These are phyloP conservation scores for Thymelicus sylvestris DNA, from an alignment of 2,888 invertebrate species.

Conservation along the genomic window DNA sequence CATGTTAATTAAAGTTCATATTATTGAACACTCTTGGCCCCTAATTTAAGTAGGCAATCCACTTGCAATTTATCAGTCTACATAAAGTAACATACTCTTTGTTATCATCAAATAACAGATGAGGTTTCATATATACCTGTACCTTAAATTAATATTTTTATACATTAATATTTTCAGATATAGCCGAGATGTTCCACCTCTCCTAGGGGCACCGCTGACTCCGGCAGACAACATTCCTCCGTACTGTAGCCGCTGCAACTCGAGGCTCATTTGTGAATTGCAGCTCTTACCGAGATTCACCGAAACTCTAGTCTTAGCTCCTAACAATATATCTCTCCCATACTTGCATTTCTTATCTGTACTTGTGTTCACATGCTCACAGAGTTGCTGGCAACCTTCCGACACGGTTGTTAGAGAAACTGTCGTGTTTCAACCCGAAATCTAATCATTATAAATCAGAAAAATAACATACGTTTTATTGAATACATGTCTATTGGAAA, in stretches of 20 bases:
- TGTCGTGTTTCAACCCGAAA: conserved; percentile 91
- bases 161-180: conserved; percentile 84
- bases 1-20: too few relatives aligned
- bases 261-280: conserved; percentile 90
- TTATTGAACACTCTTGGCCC: too few relatives aligned
- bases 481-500: too few relatives aligned
- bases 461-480: too few relatives aligned
- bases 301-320: conserved; percentile 86
- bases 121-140: too few relatives aligned
- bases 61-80: too few relatives aligned
- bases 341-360: conserved; percentile 95
- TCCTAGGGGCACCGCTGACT: conserved; percentile 88
- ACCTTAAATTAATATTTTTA: neutral
- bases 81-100: too few relatives aligned
- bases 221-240: conserved; percentile 56
- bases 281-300: conserved; percentile 93
- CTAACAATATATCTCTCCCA: conserved; percentile 75
- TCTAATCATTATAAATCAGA: too few relatives aligned
- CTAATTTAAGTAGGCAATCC: too few relatives aligned
- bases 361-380: conserved; percentile 91
- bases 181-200: conserved; percentile 87
- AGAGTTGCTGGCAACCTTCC: conserved; percentile 92
- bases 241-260: conserved; percentile 89
- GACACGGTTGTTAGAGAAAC: conserved; percentile 88
- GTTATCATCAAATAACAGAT: too few relatives aligned